Conservation (phyloP, 2,888 invertebrate genomes). For the Tubulanus polymorphus region DNA sequence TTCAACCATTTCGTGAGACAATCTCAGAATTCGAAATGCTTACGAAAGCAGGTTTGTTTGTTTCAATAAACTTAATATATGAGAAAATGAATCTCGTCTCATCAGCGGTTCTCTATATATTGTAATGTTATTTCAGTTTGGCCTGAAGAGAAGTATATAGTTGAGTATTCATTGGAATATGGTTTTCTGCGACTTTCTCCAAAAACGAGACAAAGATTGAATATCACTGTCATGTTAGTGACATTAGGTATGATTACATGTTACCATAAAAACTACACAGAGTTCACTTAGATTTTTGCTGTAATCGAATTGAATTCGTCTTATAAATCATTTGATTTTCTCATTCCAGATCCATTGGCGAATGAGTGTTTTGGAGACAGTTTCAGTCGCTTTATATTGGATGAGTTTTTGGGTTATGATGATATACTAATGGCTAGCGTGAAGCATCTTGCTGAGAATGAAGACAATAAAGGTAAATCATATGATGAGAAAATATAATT, state of each 20-base stretch:
- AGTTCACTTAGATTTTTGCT: too few species aligned
- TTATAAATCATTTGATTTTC: constrained; percentile 36
- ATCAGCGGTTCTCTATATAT: background rate
- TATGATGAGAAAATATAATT: too few species aligned
- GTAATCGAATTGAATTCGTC: background rate
- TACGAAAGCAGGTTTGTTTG: constrained; percentile 59
- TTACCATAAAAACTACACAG: too few species aligned
- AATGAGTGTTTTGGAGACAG: constrained; percentile 92
- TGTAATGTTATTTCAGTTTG: constrained; percentile 54
- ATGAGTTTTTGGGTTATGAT: constrained; percentile 93
- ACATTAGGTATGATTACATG: constrained; percentile 50
- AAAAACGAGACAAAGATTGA: constrained; percentile 76
- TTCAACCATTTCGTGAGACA: constrained; percentile 36
- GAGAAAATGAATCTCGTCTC: background rate
- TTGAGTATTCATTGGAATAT: constrained; percentile 96
- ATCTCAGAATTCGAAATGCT: constrained; percentile 62
- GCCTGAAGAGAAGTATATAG: constrained; percentile 88
- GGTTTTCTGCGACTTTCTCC: constrained; percentile 89
- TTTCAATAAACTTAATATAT: constrained; percentile 2
- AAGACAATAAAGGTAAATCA: constrained; percentile 88
- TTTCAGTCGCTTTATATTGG: constrained; percentile 83
- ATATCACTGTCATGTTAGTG: constrained; percentile 74
- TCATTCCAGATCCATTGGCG: constrained; percentile 78
- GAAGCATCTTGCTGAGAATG: constrained; percentile 89
- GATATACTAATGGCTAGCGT: constrained; percentile 95